Evolutionary conservation across 2,888 invertebrate species (phyloP), one percentile per base, ranked within the genome.

Genomic region (Drosophila lutescens): DNA sequence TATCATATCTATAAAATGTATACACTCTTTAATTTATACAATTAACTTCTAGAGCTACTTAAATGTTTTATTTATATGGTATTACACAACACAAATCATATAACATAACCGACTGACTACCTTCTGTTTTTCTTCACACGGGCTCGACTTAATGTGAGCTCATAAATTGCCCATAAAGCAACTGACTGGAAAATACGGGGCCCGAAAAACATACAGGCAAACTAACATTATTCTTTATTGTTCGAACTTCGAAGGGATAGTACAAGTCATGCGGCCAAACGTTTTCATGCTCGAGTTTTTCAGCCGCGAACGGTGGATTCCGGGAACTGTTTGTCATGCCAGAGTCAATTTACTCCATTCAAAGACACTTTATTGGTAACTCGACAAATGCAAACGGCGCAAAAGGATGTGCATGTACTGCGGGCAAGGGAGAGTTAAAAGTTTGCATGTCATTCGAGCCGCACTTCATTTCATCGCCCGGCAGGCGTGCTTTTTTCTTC

Each of bases 381-480:
- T 85, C 83, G 80, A 78, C 79, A 86, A 80, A 80, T 76, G 83
- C 83, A 83, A 77, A 80, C 83, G 83, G 81, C 43, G 36, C 44
- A 47, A 59, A 60, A 53, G 47, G 53, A 40, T 53, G 20, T 53
- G 71, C 70, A 53, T 66, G 67, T 49, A 34, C 40, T 40, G 41
- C 36, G 68, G 49, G 26, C 38, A 7, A 8, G 6, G 55, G 54
- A 63, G 74, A 55, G 67, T 60, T 53, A 71, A 84, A 82, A 82
- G 88, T 87, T 87, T 87, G 84, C 84, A 87, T 87, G 84, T 84
- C 88, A 87, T 82, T 87, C 54, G 74, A 85, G 86, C 70, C 79
- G 63, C 63, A 78, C 82, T 82, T 79, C 83, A 76, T 76, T 77
- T 81, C 66, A 55, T 54, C 56, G 66, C 49, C 51, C 41, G 38